A percentile compares a stretch with the other conserved stretches of the same genome.
Evolutionary conservation across 2,113 vertebrate genomes (phyloP).

Genomic region (Pipra filicauda): DNA sequence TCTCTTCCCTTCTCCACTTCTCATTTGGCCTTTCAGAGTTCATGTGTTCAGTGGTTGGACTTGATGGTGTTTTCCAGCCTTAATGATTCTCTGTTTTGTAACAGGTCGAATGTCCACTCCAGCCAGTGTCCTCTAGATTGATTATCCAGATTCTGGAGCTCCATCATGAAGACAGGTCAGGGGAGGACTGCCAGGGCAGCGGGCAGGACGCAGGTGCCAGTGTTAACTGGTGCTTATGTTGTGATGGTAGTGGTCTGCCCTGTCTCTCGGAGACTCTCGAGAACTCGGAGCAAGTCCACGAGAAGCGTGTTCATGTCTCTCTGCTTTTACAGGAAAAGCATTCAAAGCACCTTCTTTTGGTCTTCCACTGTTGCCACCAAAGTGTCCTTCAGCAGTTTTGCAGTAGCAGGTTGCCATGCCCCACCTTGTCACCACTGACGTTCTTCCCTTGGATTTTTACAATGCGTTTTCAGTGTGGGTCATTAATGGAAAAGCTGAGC

Average conservation of each 20-base stretch:
- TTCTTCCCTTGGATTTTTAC: neutral
- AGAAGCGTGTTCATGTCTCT: accelerated
- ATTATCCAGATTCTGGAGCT: neutral
- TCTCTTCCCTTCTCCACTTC: neutral
- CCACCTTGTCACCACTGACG: neutral
- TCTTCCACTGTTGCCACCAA: neutral
- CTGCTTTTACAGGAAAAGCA: neutral
- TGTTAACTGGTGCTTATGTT: accelerated
- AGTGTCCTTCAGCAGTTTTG: neutral
- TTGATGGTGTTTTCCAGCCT: neutral
- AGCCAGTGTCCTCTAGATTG: neutral
- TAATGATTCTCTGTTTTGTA: neutral
- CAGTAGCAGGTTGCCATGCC: neutral
- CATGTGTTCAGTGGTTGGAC: neutral
- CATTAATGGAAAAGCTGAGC: conserved; percentile 5
- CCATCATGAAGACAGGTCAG: accelerated
- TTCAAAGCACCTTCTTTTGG: accelerated
- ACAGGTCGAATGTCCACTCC: neutral
- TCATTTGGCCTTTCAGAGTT: neutral
- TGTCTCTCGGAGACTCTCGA: neutral
- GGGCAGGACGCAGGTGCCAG: neutral
- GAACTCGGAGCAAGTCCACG: neutral
- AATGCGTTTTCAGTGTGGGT: neutral
- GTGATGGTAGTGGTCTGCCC: neutral
- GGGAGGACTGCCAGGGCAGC: neutral